Conservation (phyloP, 2,888 invertebrate genomes). For the Cotesia congregata region DNA sequence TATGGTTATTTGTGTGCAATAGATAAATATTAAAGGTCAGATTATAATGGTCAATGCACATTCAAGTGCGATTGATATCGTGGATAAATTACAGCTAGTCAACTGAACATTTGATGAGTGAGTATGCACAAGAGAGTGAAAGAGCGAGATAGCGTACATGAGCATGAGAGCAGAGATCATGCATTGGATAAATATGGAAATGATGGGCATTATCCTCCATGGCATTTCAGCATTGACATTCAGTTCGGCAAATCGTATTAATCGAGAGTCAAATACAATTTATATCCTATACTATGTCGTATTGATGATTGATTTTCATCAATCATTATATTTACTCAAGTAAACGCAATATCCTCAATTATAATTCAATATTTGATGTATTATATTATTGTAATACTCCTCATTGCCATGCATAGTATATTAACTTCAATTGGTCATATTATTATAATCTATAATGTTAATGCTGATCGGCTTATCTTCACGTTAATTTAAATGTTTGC, state of each 20-base stretch:
- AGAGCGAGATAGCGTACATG: slow-evolving; percentile 9
- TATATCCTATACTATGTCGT: background rate
- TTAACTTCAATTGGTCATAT: background rate
- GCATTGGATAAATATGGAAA: slow-evolving; percentile 42
- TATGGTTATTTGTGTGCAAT: background rate
- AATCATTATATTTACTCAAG: background rate
- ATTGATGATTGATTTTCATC: slow-evolving; percentile 19
- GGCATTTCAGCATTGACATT: slow-evolving; percentile 15
- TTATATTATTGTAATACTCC: background rate
- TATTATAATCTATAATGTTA: too few relatives aligned
- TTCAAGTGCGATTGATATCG: background rate
- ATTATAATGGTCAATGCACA: background rate
- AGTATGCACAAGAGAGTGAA: background rate
- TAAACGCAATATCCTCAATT: background rate
- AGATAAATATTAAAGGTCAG: slow-evolving; percentile 8
- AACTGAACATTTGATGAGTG: slow-evolving; percentile 14
- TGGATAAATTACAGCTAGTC: slow-evolving; percentile 9
- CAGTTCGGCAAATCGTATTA: slow-evolving; percentile 41
- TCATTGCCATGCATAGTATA: background rate
- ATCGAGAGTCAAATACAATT: slow-evolving; percentile 27
- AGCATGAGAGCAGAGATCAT: background rate
- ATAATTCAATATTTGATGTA: background rate
- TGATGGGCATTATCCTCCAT: slow-evolving; percentile 20
- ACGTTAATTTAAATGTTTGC: too few relatives aligned
- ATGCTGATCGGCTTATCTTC: too few relatives aligned